Evolutionary conservation across 92 coral and sea anemone species (phyloP), one percentile per base, ranked within the genome.

Genomic region (Paramuricea clavata): DNA sequence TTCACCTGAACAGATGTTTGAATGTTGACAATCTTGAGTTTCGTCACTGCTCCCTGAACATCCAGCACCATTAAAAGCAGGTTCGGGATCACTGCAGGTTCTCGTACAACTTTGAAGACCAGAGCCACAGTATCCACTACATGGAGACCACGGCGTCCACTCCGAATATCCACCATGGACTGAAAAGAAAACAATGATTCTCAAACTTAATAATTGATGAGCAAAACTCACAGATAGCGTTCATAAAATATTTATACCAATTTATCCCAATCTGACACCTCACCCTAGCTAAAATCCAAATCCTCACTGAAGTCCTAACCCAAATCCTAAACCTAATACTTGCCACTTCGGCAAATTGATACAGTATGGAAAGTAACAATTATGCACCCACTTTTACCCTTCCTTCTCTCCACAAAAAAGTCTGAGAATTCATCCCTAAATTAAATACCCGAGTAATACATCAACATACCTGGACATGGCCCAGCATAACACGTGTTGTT

Each of bases 101-200:
- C 82, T 34, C n/a, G 42, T 4, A 23, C 68, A 68, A 52, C 10
- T 76, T 59, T 12, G 49, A 39, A 76, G 68, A 2, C 82, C 82
- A 52, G 82, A 49, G 11, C 82, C 82, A 76, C 82, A 76, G 59
- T 27, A 50, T 49, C 82, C 82, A 76, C 82, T 76, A 42, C 82
- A 76, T 31, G 68, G 23, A 0, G 82, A 21, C 82, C 82, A 76
- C 5, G 67, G 44, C 30, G 12, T 4, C 82, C 82, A 76, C 28
- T 50, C 65, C 11, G 67, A 2, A 54, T 49, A 76, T 12, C 34
- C 36, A 50, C 82, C 82, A 26, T 76, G 0, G 23, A 76, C 82
- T 76, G 49, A n/a, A n/a, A n/a, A n/a, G n/a, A n/a, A 12, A 19
- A 73, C 31, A 21, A 4, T n/a, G 25, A 6, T 28, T 23, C n/a